A percentile compares a stretch with the other conserved stretches of the same genome.
phyloP scores from a whole-genome alignment of 2,113 vertebrate species.

The Fulica atra region DNA sequence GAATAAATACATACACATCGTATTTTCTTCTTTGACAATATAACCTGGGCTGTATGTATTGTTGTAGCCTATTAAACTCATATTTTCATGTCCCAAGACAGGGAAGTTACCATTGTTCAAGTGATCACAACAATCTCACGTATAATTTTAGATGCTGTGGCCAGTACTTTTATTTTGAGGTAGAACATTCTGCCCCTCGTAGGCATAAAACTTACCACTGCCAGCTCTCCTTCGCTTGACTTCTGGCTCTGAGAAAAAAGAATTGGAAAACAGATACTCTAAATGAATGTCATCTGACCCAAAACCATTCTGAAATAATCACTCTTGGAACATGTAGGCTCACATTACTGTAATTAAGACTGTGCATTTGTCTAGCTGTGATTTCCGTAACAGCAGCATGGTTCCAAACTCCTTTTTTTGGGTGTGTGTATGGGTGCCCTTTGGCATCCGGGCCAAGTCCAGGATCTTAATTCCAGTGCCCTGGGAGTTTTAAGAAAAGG shows the following conservation, averaged over 20 bases:
- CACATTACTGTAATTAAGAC: neutral
- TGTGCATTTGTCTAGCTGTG: neutral
- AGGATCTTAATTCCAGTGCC: neutral
- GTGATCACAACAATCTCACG: neutral
- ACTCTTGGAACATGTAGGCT: neutral
- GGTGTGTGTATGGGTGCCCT: neutral
- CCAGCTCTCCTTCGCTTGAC: neutral
- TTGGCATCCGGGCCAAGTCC: neutral
- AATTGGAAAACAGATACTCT: neutral
- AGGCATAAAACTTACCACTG: neutral
- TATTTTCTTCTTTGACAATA: neutral
- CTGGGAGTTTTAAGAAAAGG: neutral
- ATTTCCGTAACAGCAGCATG: neutral
- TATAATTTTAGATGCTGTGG: constrained; percentile 22
- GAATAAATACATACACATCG: neutral
- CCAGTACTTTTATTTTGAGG: constrained; percentile 47
- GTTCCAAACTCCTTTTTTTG: neutral
- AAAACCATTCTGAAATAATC: constrained; percentile 23
- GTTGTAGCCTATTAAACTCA: neutral
- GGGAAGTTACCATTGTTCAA: neutral
- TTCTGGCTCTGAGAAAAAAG: neutral
- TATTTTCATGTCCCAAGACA: neutral
- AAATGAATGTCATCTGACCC: neutral
- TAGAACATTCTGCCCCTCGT: neutral
- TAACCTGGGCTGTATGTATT: neutral